phyloP scores from a whole-genome alignment of 2,888 invertebrate species.

The Linnaemya vulpina region DNA sequence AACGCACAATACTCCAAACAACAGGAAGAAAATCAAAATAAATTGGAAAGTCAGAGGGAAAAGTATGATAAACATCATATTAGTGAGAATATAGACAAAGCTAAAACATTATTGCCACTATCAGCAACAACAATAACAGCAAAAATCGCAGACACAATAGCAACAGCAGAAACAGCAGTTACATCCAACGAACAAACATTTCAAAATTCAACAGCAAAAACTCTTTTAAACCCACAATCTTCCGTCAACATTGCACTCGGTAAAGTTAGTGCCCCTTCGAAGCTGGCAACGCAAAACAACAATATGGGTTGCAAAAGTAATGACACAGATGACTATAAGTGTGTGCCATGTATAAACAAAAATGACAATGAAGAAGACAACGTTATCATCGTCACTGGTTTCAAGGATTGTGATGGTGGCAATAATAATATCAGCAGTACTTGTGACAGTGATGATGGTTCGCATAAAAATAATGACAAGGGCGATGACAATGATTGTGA shows the following conservation, averaged over 20 bases:
- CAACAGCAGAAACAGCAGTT: slow-evolving; percentile 29
- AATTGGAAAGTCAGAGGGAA: slow-evolving; percentile 38
- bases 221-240: slow-evolving; percentile 43
- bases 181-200: slow-evolving; percentile 46
- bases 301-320: slow-evolving; percentile 53
- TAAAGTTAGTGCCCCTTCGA: neutral
- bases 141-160: slow-evolving; percentile 34
- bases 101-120: slow-evolving; percentile 53
- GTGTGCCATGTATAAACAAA: slow-evolving; percentile 57
- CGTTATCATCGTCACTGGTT: slow-evolving; percentile 26
- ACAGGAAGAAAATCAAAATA: slow-evolving; percentile 40
- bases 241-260: slow-evolving; percentile 1
- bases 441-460: slow-evolving; percentile 28
- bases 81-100: slow-evolving; percentile 46
- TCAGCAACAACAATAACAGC: slow-evolving; percentile 34
- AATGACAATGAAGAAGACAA: slow-evolving; percentile 35
- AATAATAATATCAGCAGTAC: slow-evolving; percentile 27
- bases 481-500: slow-evolving; percentile 3
- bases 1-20: slow-evolving; percentile 73
- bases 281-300: slow-evolving; percentile 59
- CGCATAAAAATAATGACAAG: slow-evolving; percentile 34
- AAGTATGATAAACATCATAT: slow-evolving; percentile 53
- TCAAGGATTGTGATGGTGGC: slow-evolving; percentile 41
- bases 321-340: slow-evolving; percentile 54
- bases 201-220: slow-evolving; percentile 34